Conservation (phyloP, 2,888 invertebrate species). For the Linnaemya tessellans region DNA sequence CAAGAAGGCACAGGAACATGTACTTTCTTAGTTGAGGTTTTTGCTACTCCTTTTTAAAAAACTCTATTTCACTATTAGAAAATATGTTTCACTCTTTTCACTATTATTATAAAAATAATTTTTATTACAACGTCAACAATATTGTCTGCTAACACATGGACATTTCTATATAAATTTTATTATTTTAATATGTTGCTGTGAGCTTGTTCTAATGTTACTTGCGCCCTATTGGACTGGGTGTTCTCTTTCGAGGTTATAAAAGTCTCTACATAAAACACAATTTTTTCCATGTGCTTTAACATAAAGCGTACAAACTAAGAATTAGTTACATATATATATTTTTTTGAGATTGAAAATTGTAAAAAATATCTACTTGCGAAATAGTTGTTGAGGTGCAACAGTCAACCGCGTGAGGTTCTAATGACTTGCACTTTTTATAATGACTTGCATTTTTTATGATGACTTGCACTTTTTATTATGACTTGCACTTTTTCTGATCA, state of each 20-base stretch:
- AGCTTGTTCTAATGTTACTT: conserved; percentile 4
- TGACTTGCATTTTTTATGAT: no score
- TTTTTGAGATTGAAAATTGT: no score
- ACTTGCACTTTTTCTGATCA: no score
- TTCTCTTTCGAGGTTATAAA: not conserved
- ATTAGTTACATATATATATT: no score
- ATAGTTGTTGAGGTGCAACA: no score
- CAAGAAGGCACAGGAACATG: conserved; percentile 11
- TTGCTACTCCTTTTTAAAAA: not conserved
- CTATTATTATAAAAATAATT: conserved; percentile 22
- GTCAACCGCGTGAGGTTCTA: no score
- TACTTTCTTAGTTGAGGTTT: conserved; percentile 8
- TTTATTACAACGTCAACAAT: conserved; percentile 46
- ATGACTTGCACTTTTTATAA: no score
- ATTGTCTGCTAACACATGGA: conserved; percentile 38
- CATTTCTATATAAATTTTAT: not conserved
- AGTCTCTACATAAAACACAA: no score
- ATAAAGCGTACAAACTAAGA: no score
- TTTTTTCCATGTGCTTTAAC: no score
- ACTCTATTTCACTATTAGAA: conserved; percentile 22
- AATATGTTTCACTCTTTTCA: conserved; percentile 26
- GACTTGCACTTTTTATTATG: no score
- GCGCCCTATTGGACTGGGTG: not conserved
- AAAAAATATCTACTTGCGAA: no score
- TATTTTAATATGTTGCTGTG: not conserved